These are phyloP conservation scores for Scaptomyza cyrtandrae DNA, from an alignment of 2,888 invertebrate genomes.

Conservation along the genomic window DNA sequence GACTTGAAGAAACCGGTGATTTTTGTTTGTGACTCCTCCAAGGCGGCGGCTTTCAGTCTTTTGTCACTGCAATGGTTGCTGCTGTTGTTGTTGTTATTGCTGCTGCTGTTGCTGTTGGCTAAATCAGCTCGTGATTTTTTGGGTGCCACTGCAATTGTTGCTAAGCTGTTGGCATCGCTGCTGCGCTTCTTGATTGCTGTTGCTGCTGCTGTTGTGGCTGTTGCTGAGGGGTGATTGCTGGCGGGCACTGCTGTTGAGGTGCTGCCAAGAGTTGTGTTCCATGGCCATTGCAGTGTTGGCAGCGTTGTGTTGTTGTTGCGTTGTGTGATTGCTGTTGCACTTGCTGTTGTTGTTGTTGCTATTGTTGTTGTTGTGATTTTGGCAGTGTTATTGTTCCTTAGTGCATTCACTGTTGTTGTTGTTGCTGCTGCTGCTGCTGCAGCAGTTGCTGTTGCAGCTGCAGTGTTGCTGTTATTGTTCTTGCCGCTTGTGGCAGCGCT, in stretches of 20 bases:
- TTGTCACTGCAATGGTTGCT: slow-evolving; percentile 58
- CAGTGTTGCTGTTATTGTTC: slow-evolving; percentile 86
- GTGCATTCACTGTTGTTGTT: slow-evolving; percentile 83
- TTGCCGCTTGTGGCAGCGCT: slow-evolving; percentile 56
- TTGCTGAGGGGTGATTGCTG: slow-evolving; percentile 27
- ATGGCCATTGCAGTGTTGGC: slow-evolving; percentile 83
- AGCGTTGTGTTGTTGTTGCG: slow-evolving; percentile 52
- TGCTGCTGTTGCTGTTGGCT: slow-evolving; percentile 24
- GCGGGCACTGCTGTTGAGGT: slow-evolving; percentile 65
- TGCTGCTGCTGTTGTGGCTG: slow-evolving; percentile 15
- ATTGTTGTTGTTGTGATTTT: slow-evolving; percentile 54
- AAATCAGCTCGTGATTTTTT: slow-evolving; percentile 78
- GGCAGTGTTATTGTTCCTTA: slow-evolving; percentile 53
- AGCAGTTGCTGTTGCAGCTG: slow-evolving; percentile 85
- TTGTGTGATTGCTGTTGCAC: slow-evolving; percentile 58
- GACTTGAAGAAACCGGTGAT: slow-evolving; percentile 93
- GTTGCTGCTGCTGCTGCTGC: slow-evolving; percentile 85
- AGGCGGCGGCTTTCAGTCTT: slow-evolving; percentile 83
- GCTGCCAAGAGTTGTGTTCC: slow-evolving; percentile 76
- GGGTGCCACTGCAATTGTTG: slow-evolving; percentile 56
- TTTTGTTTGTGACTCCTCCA: slow-evolving; percentile 88
- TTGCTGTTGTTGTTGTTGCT: slow-evolving; percentile 43
- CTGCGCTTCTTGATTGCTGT: slow-evolving; percentile 20
- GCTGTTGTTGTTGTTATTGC: slow-evolving; percentile 23
- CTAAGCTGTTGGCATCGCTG: slow-evolving; percentile 37